These are phyloP conservation scores for Archocentrus centrarchus DNA, from an alignment of 2,113 vertebrate genomes.

Conservation along the genomic window DNA sequence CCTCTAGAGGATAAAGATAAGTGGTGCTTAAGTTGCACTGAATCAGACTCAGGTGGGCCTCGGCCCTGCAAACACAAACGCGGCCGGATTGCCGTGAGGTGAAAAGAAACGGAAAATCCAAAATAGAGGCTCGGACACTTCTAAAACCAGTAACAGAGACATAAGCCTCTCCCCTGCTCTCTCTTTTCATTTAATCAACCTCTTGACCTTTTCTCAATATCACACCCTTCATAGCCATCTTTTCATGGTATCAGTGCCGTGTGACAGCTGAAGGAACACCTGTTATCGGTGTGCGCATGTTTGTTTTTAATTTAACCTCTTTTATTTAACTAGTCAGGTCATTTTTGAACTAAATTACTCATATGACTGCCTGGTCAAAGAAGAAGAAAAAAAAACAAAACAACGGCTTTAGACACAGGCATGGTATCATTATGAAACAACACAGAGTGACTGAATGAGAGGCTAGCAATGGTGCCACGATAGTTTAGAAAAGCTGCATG, in stretches of 20 bases:
- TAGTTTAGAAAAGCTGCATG: conserved; percentile 11
- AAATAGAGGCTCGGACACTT: not conserved
- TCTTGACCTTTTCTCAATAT: conserved; percentile 40
- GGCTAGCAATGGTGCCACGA: not conserved
- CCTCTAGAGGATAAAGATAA: conserved; percentile 24
- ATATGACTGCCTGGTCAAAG: not conserved
- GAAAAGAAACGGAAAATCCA: not conserved
- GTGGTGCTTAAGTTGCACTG: conserved; percentile 9
- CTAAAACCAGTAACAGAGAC: not conserved
- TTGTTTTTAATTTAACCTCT: conserved; percentile 53
- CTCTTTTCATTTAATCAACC: conserved; percentile 36
- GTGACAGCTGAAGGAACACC: conserved; percentile 25
- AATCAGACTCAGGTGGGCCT: conserved; percentile 28
- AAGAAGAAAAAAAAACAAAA: not conserved
- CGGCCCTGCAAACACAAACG: not conserved
- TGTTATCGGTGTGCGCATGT: conserved; percentile 39
- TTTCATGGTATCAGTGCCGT: conserved; percentile 20
- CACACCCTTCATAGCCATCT: conserved; percentile 31
- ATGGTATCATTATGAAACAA: not conserved
- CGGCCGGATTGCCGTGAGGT: not conserved
- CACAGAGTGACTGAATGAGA: not conserved
- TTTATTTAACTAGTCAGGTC: conserved; percentile 57
- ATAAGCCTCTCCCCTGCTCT: not conserved
- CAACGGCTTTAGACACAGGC: not conserved
- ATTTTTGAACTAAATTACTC: conserved; percentile 22